Percentiles rank a stretch among this genome's conserved stretches.
These are phyloP conservation scores for Micrasema minimum DNA, from an alignment of 1,140 invertebrate species.

Conservation along the genomic window DNA sequence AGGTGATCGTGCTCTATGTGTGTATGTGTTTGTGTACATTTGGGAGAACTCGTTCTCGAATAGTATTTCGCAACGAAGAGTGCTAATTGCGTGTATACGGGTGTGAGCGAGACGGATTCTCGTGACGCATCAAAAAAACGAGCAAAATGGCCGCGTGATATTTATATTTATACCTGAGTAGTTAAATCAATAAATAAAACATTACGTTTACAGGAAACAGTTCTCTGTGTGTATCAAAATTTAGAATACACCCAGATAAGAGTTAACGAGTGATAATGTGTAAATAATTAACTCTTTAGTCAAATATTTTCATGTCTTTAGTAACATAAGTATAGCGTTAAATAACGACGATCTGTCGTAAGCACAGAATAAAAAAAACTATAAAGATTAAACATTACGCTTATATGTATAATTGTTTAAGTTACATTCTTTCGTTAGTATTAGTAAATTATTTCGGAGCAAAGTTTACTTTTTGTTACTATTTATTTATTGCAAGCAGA, in stretches of 20 bases:
- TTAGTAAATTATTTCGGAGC: constrained; percentile 45
- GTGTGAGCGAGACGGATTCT: constrained; percentile 38
- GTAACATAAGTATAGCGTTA: constrained; percentile 36
- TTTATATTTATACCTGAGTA: constrained; percentile 47
- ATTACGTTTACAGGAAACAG: constrained; percentile 44
- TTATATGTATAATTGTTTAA: constrained; percentile 46
- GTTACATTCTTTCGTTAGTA: constrained; percentile 35
- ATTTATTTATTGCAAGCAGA: constrained; percentile 31
- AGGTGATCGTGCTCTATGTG: constrained; percentile 37
- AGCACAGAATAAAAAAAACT: constrained; percentile 41
- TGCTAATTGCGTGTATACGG: constrained; percentile 43
- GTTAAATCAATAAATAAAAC: constrained; percentile 48
- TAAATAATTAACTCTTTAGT: constrained; percentile 46
- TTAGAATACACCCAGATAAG: constrained; percentile 19
- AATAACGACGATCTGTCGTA: constrained; percentile 34
- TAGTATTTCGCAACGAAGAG: constrained; percentile 41
- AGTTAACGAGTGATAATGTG: constrained; percentile 40
- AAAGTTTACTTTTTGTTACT: constrained; percentile 37
- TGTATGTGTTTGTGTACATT: constrained; percentile 38
- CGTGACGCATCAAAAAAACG: constrained; percentile 40
- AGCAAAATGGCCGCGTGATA: constrained; percentile 46
- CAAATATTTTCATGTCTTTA: constrained; percentile 45
- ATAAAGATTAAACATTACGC: constrained; percentile 44
- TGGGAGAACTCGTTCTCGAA: constrained; percentile 42
- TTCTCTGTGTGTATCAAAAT: constrained; percentile 26